A percentile compares a stretch with the other conserved stretches of the same genome.
These are phyloP conservation scores for Seira ritae DNA, from an alignment of 2,888 invertebrate species.

Conservation along the genomic window DNA sequence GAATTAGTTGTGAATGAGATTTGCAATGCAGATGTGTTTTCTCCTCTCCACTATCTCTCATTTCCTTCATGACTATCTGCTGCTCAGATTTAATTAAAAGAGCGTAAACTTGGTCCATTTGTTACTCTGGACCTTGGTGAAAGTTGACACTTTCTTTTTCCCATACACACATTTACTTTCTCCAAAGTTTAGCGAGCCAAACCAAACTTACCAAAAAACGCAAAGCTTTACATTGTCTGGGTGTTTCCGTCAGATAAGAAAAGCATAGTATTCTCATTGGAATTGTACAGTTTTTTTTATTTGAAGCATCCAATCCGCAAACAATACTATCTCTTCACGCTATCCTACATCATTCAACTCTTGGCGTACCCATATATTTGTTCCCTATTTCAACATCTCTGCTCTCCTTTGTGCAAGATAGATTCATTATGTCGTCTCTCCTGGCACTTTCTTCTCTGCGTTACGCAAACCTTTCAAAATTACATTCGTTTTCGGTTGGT, in stretches of 20 bases:
- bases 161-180: not conserved
- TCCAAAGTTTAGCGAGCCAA: slow-evolving; percentile 23
- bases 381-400: too few species aligned
- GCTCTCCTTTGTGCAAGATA: too few species aligned
- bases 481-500: too few species aligned
- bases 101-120: slow-evolving; percentile 63
- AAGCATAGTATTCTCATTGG: slow-evolving; percentile 44
- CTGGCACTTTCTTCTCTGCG: too few species aligned
- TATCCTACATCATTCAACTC: not conserved
- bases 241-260: slow-evolving; percentile 62
- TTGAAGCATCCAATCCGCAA: slow-evolving; percentile 39
- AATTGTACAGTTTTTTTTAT: slow-evolving; percentile 27
- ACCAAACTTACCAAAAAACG: slow-evolving; percentile 22
- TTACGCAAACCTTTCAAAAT: too few species aligned
- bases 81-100: slow-evolving; percentile 62
- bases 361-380: not conserved
- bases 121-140: slow-evolving; percentile 55
- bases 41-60: slow-evolving; percentile 39
- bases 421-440: too few species aligned
- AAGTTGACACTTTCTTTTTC: slow-evolving; percentile 60
- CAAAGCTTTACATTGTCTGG: slow-evolving; percentile 55
- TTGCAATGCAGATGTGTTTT: slow-evolving; percentile 61
- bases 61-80: slow-evolving; percentile 59
- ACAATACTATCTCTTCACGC: slow-evolving; percentile 26
- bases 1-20: slow-evolving; percentile 64